A percentile compares a stretch with the other conserved stretches of the same genome.
Conservation (phyloP, 2,888 invertebrate genomes). For the Campopleginae sp. region DNA sequence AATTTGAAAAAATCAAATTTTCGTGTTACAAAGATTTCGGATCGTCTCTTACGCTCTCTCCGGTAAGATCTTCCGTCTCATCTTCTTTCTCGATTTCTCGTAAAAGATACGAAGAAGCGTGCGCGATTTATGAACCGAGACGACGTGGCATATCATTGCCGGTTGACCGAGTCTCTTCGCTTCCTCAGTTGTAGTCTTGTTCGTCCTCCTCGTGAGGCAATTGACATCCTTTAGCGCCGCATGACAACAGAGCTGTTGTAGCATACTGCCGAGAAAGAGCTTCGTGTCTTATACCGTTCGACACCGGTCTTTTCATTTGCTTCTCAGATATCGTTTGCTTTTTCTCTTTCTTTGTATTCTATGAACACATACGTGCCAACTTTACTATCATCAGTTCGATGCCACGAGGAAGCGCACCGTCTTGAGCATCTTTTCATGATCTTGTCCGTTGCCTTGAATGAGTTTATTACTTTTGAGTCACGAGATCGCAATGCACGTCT, state of each 20-base stretch:
- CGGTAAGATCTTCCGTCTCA: background rate
- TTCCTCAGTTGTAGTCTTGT: conserved; percentile 67
- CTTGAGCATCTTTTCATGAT: conserved; percentile 43
- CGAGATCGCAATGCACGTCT: conserved; percentile 38
- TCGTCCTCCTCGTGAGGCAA: conserved; percentile 70
- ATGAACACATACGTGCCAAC: background rate
- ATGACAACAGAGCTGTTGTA: conserved; percentile 72
- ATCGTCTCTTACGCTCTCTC: background rate
- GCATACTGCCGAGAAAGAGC: conserved; percentile 52
- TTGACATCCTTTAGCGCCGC: conserved; percentile 77
- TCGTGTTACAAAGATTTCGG: background rate
- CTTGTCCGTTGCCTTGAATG: conserved; percentile 47
- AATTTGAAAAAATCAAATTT: background rate
- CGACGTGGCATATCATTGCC: conserved; percentile 63
- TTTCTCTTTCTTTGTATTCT: conserved; percentile 25
- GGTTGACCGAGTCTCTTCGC: conserved; percentile 67
- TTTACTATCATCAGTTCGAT: conserved; percentile 35
- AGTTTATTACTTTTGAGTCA: conserved; percentile 49
- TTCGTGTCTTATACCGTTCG: conserved; percentile 67
- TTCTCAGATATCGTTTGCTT: conserved; percentile 49
- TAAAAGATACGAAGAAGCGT: conserved; percentile 11
- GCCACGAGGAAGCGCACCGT: conserved; percentile 24
- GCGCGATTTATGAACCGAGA: conserved; percentile 64
- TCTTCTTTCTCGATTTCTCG: conserved; percentile 21
- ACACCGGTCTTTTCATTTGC: conserved; percentile 71